These are phyloP conservation scores for Trachelipus rathkii DNA, from an alignment of 1,140 invertebrate genomes.

Conservation along the genomic window DNA sequence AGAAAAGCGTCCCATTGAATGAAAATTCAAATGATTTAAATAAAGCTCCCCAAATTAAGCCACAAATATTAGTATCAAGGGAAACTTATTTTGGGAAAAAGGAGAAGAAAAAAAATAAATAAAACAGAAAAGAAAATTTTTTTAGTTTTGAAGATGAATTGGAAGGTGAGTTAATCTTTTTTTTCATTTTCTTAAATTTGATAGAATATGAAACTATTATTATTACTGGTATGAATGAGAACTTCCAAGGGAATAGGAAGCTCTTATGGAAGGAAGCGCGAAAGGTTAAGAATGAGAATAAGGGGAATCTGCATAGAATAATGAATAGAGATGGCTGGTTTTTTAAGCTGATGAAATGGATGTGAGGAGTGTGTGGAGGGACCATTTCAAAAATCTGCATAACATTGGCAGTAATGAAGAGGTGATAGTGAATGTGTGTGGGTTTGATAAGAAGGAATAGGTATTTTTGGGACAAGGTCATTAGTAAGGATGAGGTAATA, in stretches of 20 bases:
- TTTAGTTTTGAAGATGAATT: constrained; percentile 1
- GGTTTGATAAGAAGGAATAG: no score
- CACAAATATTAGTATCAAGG: background rate
- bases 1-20: background rate
- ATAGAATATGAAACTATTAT: background rate
- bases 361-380: no score
- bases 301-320: no score
- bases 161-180: background rate
- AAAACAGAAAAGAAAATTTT: background rate
- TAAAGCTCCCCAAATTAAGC: background rate
- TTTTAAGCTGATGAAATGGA: no score
- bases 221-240: background rate
- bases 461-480: no score
- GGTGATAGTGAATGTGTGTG: no score
- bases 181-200: background rate
- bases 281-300: no score
- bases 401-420: no score
- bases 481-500: no score
- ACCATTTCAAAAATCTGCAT: no score
- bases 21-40: constrained; percentile 5
- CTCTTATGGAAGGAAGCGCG: background rate
- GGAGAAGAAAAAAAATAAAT: background rate
- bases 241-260: background rate
- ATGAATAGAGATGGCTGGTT: no score
- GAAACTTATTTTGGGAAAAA: background rate